Evolutionary conservation across 2,113 vertebrate species (phyloP).

Genomic region (Hylia prasina): DNA sequence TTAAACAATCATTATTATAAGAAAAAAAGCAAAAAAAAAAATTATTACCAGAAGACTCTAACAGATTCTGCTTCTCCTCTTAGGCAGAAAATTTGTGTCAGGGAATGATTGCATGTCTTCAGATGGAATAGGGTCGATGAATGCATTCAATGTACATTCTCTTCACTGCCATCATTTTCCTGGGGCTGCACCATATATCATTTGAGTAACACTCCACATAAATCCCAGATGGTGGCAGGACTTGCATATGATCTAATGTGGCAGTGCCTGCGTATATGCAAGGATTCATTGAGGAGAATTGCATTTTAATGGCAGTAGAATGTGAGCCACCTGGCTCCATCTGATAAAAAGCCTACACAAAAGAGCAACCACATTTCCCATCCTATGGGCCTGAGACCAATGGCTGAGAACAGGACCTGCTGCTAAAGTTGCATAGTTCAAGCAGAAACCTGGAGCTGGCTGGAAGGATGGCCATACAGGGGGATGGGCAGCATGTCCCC

Average conservation of each 20-base stretch:
- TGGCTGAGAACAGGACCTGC: neutral
- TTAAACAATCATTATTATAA: neutral
- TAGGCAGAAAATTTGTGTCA: neutral
- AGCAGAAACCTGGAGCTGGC: neutral
- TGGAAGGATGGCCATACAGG: rapidly evolving
- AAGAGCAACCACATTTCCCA: neutral
- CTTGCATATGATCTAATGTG: neutral
- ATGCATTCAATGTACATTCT: neutral
- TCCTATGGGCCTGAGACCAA: neutral
- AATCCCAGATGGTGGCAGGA: neutral
- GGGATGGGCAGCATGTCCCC: neutral
- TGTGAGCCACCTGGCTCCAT: neutral
- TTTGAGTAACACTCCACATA: neutral
- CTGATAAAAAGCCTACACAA: neutral
- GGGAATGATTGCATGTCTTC: neutral
- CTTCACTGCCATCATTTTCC: constrained; percentile 1
- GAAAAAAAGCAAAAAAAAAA: neutral
- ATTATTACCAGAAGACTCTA: neutral
- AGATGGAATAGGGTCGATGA: neutral
- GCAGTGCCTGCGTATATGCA: neutral
- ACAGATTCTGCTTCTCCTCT: neutral
- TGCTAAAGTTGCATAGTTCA: neutral
- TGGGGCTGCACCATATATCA: neutral
- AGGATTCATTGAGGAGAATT: neutral
- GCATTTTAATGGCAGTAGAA: neutral